Percentiles rank a stretch among this genome's conserved stretches.
phyloP scores from a whole-genome alignment of 2,888 invertebrate genomes.

The Drosophila austrosaltans region DNA sequence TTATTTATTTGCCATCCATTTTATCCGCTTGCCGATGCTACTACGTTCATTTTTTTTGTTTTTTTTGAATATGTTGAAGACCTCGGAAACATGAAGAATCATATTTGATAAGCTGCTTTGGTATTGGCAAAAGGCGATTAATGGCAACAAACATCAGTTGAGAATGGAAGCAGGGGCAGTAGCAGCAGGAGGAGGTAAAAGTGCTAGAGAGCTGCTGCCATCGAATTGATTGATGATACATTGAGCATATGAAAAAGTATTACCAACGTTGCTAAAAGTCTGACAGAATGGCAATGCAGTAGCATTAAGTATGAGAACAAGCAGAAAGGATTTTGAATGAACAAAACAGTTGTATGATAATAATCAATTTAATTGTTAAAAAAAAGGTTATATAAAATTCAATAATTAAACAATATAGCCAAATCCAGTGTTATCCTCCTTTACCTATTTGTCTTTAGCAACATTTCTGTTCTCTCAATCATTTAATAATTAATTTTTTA shows the following conservation, averaged over 20 bases:
- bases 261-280: slow-evolving; percentile 16
- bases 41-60: neutral
- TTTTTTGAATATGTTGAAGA: neutral
- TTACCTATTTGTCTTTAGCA: too few species aligned
- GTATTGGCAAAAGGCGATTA: slow-evolving; percentile 15
- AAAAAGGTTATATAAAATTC: too few species aligned
- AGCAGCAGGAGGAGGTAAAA: neutral
- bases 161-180: neutral
- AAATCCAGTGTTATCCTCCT: too few species aligned
- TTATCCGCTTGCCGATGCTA: neutral
- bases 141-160: slow-evolving; percentile 19
- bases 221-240: slow-evolving; percentile 47
- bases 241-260: slow-evolving; percentile 37
- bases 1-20: slow-evolving; percentile 15
- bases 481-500: too few species aligned
- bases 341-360: neutral
- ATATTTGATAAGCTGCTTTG: slow-evolving; percentile 36
- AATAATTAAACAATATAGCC: too few species aligned
- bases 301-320: neutral
- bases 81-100: slow-evolving; percentile 21
- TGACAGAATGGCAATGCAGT: neutral
- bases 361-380: neutral
- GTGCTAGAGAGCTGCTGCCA: neutral
- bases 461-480: too few species aligned
- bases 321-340: neutral